Evolutionary conservation across 1,140 invertebrate species (phyloP).

Genomic region (Penaeus vannamei): DNA sequence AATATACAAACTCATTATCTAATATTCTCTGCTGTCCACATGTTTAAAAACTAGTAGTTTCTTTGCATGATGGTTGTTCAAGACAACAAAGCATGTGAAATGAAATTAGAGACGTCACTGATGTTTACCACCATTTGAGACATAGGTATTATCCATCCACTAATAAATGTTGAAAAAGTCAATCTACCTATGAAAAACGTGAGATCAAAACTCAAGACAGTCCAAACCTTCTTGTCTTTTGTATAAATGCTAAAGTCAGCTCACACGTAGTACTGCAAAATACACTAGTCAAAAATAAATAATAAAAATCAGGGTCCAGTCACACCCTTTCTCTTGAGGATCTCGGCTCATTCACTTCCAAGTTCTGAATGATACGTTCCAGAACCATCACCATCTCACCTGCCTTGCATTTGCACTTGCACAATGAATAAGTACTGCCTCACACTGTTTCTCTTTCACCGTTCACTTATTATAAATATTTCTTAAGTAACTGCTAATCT

Average conservation of each 20-base stretch:
- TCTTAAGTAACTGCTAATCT: too few species aligned
- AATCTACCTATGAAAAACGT: slow-evolving; percentile 22
- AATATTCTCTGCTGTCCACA: too few species aligned
- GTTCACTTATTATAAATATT: slow-evolving; percentile 27
- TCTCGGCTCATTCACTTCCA: neutral
- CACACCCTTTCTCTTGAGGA: too few species aligned
- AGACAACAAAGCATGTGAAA: too few species aligned
- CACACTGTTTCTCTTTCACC: neutral
- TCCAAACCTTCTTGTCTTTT: slow-evolving; percentile 36
- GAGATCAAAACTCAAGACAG: slow-evolving; percentile 45
- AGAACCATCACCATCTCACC: slow-evolving; percentile 37
- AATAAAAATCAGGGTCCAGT: neutral
- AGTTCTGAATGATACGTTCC: slow-evolving; percentile 58
- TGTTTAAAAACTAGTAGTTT: too few species aligned
- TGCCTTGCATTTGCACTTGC: slow-evolving; percentile 26
- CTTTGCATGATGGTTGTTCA: too few species aligned
- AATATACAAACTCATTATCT: too few species aligned
- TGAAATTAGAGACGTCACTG: too few species aligned
- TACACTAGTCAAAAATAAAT: slow-evolving; percentile 14
- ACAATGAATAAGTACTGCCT: slow-evolving; percentile 43
- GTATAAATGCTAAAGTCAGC: slow-evolving; percentile 33
- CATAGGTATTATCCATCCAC: neutral
- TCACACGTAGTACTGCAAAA: neutral
- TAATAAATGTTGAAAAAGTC: neutral
- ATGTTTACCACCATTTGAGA: too few species aligned